These are phyloP conservation scores for Diplogasteroides magnus DNA, from an alignment of 1,140 invertebrate genomes.

Conservation along the genomic window DNA sequence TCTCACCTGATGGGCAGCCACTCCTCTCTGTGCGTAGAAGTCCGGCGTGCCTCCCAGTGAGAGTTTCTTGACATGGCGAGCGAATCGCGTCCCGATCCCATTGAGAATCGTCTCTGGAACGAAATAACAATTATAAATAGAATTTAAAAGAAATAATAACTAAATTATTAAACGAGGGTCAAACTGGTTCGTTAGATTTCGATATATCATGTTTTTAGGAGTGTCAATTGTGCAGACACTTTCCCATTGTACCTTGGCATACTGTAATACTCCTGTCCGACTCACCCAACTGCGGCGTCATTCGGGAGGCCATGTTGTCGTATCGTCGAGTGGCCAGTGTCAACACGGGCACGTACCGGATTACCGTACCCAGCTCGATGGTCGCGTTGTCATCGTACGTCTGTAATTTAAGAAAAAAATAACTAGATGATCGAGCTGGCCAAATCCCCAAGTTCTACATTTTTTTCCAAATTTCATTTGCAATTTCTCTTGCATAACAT, in stretches of 20 bases:
- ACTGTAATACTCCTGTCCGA: too few species aligned
- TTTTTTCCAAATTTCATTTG: too few species aligned
- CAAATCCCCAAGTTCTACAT: too few species aligned
- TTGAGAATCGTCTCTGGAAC: background rate
- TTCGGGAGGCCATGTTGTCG: background rate
- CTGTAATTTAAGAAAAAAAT: background rate
- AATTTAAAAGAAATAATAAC: background rate
- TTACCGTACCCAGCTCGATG: background rate
- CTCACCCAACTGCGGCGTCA: too few species aligned
- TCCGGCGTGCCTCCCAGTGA: background rate
- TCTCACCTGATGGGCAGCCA: background rate
- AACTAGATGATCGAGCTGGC: background rate
- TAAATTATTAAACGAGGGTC: background rate
- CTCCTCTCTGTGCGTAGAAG: background rate
- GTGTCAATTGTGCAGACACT: too few species aligned
- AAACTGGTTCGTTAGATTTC: background rate
- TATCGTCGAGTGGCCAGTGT: background rate
- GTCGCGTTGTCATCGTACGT: background rate
- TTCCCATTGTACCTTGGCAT: too few species aligned
- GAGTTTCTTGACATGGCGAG: background rate
- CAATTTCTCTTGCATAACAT: too few species aligned
- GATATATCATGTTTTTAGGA: too few species aligned
- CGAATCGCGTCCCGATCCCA: background rate
- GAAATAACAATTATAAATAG: background rate
- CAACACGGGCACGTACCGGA: background rate